Evolutionary conservation across 2,797 vertebrate genomes (phyloP).

Genomic region (Cephalopachus bancanus): DNA sequence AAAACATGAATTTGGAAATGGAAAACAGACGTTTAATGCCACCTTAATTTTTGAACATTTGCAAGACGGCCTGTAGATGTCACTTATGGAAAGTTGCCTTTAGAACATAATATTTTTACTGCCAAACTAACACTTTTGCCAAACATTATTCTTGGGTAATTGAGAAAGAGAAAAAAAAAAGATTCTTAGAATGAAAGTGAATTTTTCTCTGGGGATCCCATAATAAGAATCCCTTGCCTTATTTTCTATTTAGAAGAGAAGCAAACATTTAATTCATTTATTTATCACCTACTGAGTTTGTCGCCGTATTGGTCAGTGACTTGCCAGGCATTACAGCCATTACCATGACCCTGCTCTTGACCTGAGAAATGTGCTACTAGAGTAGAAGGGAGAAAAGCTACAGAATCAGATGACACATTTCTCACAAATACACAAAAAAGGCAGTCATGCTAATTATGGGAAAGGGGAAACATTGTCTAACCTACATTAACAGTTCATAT

Average conservation of each 20-base stretch:
- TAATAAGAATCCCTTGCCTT: not conserved
- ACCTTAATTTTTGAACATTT: slow-evolving; percentile 67
- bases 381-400: not conserved
- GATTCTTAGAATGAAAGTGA: not conserved
- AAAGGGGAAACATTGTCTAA: not conserved
- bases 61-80: slow-evolving; percentile 63
- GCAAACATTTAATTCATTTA: slow-evolving; percentile 47
- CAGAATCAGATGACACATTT: not conserved
- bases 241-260: slow-evolving; percentile 72
- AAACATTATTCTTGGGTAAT: slow-evolving; percentile 53
- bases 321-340: not conserved
- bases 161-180: not conserved
- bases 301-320: not conserved
- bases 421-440: not conserved
- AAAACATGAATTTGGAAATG: slow-evolving; percentile 59
- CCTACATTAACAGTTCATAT: not conserved
- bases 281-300: not conserved
- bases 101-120: slow-evolving; percentile 65
- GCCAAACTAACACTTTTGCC: slow-evolving; percentile 58
- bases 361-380: not conserved
- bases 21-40: slow-evolving; percentile 61
- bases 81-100: slow-evolving; percentile 52
- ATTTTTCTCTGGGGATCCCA: slow-evolving; percentile 58
- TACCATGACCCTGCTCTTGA: not conserved
- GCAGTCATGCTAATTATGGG: not conserved